phyloP scores from a whole-genome alignment of 2,113 vertebrate species.

The Pituophis catenifer region DNA sequence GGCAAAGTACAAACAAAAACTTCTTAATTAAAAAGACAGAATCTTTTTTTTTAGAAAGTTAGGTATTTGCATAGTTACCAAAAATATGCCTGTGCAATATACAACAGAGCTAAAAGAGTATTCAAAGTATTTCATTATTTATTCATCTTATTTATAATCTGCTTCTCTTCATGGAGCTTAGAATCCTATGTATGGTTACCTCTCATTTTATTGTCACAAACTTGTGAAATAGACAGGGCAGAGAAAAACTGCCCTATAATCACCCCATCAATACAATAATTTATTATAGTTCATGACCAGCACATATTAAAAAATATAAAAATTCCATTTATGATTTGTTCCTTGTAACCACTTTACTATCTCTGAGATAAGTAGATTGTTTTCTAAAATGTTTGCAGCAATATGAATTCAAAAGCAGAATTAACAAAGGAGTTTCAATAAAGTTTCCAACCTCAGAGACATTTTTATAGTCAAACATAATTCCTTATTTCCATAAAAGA shows the following conservation, averaged over 20 bases:
- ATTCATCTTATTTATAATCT: background rate
- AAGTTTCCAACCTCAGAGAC: background rate
- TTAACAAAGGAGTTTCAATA: background rate
- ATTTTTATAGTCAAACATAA: background rate
- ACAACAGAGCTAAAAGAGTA: background rate
- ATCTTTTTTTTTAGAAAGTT: background rate
- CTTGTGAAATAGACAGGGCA: background rate
- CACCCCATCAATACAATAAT: background rate
- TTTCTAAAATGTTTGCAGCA: background rate
- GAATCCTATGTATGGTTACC: background rate
- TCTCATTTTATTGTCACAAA: background rate
- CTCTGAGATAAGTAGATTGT: background rate
- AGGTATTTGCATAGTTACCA: background rate
- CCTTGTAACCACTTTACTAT: background rate
- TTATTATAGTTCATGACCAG: background rate
- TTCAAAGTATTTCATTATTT: background rate
- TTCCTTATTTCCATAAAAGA: background rate
- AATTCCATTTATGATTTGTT: conserved; percentile 12
- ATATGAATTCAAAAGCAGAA: background rate
- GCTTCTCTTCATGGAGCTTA: background rate
- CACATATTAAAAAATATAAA: background rate
- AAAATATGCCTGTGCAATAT: background rate
- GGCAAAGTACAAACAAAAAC: background rate
- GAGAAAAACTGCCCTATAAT: background rate
- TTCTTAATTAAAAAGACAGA: background rate